Conservation (phyloP, 2,797 vertebrate species). For the Ispidina lecontei region DNA sequence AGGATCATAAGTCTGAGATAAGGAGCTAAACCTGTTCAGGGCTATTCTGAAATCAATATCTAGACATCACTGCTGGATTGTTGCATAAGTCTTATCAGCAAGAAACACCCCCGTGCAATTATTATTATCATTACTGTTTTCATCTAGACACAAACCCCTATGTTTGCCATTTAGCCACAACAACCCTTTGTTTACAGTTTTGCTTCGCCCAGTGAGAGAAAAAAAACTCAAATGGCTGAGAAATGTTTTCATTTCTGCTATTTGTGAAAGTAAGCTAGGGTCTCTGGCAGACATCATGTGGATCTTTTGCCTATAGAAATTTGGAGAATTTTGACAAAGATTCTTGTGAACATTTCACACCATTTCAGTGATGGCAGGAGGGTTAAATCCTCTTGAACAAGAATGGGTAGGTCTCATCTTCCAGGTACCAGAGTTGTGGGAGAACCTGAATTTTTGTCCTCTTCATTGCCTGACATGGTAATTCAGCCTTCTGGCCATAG, state of each 20-base stretch:
- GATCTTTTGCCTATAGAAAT: background rate
- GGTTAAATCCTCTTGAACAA: background rate
- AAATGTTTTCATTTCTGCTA: background rate
- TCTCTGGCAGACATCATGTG: background rate
- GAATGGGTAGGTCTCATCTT: background rate
- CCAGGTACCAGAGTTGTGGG: background rate
- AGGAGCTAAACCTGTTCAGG: background rate
- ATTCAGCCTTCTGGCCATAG: background rate
- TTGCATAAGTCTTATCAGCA: background rate
- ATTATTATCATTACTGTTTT: background rate
- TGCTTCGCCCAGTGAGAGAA: background rate
- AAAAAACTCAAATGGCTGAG: background rate
- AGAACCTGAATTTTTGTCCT: background rate
- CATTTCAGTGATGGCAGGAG: background rate
- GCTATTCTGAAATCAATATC: background rate
- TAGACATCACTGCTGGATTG: background rate
- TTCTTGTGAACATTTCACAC: background rate
- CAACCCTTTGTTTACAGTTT: background rate
- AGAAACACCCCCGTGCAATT: background rate
- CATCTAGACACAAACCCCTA: background rate
- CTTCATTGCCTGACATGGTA: background rate
- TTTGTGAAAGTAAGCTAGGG: background rate
- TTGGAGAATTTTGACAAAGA: background rate
- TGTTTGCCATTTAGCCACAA: background rate
- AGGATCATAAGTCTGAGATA: background rate